phyloP scores from a whole-genome alignment of 2,113 vertebrate species.

The Ploceus nigricollis region DNA sequence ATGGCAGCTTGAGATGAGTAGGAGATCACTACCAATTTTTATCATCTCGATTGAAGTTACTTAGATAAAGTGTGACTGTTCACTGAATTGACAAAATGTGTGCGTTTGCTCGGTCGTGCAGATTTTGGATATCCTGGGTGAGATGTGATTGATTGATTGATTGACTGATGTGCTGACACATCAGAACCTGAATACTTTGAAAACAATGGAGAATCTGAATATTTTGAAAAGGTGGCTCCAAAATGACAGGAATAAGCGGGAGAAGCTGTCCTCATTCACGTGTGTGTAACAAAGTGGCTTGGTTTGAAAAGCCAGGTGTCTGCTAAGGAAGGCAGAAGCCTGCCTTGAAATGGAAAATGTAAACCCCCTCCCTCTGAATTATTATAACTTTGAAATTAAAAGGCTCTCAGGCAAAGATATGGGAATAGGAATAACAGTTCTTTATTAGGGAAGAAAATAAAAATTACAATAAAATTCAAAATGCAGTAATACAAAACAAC shows the following conservation, averaged over 20 bases:
- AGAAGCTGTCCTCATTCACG: background rate
- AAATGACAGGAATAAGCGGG: background rate
- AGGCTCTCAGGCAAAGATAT: background rate
- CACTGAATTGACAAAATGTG: fast-evolving
- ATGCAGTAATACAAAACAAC: background rate
- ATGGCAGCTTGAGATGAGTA: background rate
- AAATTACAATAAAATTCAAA: background rate
- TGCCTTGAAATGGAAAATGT: background rate
- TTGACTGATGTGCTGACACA: background rate
- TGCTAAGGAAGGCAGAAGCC: background rate
- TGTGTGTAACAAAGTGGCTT: background rate
- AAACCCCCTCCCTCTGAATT: background rate
- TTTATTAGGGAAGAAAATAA: background rate
- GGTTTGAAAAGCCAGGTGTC: background rate
- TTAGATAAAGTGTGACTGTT: background rate
- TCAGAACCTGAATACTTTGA: background rate
- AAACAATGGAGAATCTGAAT: fast-evolving
- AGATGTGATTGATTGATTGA: background rate
- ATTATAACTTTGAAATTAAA: background rate
- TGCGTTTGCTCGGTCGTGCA: background rate
- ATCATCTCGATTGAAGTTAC: background rate
- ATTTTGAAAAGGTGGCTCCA: background rate
- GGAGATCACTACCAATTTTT: background rate
- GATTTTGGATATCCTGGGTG: background rate
- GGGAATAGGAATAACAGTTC: background rate